Percentiles rank a stretch among this genome's conserved stretches.
Evolutionary conservation across 2,797 vertebrate genomes (phyloP).

Genomic region (Gymnodraco acuticeps): DNA sequence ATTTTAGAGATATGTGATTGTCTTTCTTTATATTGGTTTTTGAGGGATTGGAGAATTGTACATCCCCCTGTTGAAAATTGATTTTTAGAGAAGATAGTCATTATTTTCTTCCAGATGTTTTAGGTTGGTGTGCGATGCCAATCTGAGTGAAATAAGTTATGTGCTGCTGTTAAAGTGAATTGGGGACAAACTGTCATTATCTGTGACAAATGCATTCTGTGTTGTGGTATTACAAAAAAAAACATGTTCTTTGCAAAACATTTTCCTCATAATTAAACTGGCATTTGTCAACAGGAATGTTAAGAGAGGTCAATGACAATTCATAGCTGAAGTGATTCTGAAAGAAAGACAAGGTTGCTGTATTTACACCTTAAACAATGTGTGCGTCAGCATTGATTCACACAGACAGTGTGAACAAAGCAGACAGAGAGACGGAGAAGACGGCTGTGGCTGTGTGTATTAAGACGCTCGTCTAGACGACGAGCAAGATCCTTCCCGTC

Average conservation of each 20-base stretch:
- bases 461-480: conserved; percentile 76
- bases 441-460: conserved; percentile 50
- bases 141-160: no score
- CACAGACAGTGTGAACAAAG: conserved; percentile 48
- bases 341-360: conserved; percentile 7
- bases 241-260: neutral
- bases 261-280: neutral
- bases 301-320: neutral
- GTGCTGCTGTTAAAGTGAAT: no score
- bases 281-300: neutral
- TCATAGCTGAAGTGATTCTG: neutral
- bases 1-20: no score
- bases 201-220: no score
- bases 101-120: no score
- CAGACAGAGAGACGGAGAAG: conserved; percentile 47
- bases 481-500: conserved; percentile 77
- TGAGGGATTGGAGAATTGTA: no score
- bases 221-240: no score
- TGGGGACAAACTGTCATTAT: no score
- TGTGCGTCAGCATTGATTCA: conserved; percentile 28
- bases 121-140: no score
- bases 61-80: no score
- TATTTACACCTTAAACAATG: conserved; percentile 23
- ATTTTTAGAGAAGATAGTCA: no score
- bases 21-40: no score